These are phyloP conservation scores for Phoebastria nigripes DNA, from an alignment of 2,797 vertebrate species.

Conservation along the genomic window DNA sequence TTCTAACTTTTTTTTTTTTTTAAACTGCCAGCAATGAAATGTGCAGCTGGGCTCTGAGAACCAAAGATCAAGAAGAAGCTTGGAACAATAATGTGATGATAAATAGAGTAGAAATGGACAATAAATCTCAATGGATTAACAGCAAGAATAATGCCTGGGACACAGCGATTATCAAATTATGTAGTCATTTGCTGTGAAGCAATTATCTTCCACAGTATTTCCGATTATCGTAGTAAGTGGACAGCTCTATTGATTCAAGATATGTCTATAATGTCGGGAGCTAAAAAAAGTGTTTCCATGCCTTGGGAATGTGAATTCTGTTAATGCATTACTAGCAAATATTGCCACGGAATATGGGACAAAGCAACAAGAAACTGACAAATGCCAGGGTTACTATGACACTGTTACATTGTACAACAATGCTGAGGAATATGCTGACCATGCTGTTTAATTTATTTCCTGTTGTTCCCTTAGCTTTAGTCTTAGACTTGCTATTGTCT, in stretches of 20 bases:
- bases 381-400: background rate
- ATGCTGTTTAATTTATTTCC: background rate
- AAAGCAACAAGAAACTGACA: background rate
- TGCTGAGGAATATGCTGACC: background rate
- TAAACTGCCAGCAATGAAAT: background rate
- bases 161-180: background rate
- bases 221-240: background rate
- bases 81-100: background rate
- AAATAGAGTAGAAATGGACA: background rate
- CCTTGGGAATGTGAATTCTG: conserved; percentile 22
- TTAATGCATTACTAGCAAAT: conserved; percentile 36
- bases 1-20: background rate
- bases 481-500: background rate
- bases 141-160: background rate
- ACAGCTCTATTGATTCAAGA: conserved; percentile 14
- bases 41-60: background rate
- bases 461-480: background rate
- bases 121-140: conserved; percentile 10
- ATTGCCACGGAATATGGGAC: background rate
- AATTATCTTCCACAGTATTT: background rate
- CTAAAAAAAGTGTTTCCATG: background rate
- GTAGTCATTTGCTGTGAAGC: background rate
- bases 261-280: background rate
- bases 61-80: background rate
- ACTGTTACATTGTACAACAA: background rate